Conservation (phyloP, 2,113 vertebrate species). For the Dipodomys merriami region DNA sequence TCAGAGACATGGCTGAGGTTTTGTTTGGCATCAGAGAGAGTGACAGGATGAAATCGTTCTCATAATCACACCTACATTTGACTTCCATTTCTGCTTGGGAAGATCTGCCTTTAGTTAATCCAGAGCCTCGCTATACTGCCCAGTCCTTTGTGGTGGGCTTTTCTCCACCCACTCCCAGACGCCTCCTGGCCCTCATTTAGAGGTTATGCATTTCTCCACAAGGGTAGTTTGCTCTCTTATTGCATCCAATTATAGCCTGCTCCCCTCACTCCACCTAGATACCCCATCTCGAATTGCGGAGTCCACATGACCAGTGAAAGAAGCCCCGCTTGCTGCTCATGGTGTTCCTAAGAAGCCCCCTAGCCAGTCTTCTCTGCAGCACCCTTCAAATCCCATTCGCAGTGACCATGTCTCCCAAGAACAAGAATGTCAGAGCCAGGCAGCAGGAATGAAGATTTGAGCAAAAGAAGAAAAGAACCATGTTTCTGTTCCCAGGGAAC, state of each 20-base stretch:
- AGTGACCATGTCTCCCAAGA: neutral
- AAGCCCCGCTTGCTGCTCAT: neutral
- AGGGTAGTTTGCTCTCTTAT: neutral
- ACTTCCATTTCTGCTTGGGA: neutral
- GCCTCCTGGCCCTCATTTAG: neutral
- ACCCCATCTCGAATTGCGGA: neutral
- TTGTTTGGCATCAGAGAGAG: neutral
- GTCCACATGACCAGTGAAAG: accelerated
- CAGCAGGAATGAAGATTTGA: neutral
- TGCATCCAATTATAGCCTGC: too few relatives aligned
- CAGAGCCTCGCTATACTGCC: neutral
- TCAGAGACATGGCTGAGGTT: neutral
- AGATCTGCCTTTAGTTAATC: neutral
- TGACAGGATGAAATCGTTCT: neutral
- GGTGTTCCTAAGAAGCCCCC: neutral
- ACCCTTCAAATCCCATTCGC: neutral
- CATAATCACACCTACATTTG: neutral
- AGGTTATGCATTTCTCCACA: neutral
- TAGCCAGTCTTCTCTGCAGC: neutral
- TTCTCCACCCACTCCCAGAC: accelerated
- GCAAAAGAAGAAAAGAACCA: neutral
- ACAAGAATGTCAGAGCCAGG: neutral
- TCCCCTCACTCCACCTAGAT: neutral
- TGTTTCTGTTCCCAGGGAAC: slow-evolving; percentile 34
- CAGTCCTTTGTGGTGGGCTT: neutral